These are phyloP conservation scores for Epinephelus coioides DNA, from an alignment of 2,797 vertebrate genomes.

Conservation along the genomic window DNA sequence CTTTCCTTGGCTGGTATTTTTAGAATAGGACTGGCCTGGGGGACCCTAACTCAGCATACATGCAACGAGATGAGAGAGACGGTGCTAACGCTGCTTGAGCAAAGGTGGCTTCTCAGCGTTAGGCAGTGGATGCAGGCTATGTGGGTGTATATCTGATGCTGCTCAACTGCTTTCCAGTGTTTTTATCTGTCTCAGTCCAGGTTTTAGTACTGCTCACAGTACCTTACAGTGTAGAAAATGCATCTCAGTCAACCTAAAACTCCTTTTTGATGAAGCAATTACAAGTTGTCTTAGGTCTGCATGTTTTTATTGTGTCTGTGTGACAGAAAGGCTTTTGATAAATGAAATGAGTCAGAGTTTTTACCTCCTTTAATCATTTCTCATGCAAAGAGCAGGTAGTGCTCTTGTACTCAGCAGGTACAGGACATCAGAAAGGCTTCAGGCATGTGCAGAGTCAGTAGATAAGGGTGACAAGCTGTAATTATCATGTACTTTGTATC, in stretches of 20 bases:
- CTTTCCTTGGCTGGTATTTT: constrained; percentile 79
- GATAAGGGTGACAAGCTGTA: neutral
- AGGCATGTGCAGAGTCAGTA: constrained; percentile 2
- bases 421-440: neutral
- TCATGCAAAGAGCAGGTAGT: neutral
- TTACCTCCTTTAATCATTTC: neutral
- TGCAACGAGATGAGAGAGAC: constrained; percentile 67
- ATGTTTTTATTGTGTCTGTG: neutral
- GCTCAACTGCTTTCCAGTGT: constrained; percentile 40
- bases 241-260: neutral
- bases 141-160: constrained; percentile 68
- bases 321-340: constrained; percentile 6
- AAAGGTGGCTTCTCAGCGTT: constrained; percentile 65
- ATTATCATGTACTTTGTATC: constrained; percentile 7
- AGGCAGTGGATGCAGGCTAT: constrained; percentile 50
- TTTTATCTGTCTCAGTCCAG: constrained; percentile 29
- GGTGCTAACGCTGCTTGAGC: constrained; percentile 49
- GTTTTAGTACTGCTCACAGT: constrained; percentile 17
- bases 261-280: constrained; percentile 7
- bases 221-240: neutral
- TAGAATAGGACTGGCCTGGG: constrained; percentile 73
- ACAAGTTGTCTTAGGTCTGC: neutral
- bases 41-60: constrained; percentile 75
- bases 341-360: neutral
- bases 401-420: neutral